A percentile compares a stretch with the other conserved stretches of the same genome.
phyloP scores from a whole-genome alignment of 2,888 invertebrate genomes.

The Rotaria socialis region DNA sequence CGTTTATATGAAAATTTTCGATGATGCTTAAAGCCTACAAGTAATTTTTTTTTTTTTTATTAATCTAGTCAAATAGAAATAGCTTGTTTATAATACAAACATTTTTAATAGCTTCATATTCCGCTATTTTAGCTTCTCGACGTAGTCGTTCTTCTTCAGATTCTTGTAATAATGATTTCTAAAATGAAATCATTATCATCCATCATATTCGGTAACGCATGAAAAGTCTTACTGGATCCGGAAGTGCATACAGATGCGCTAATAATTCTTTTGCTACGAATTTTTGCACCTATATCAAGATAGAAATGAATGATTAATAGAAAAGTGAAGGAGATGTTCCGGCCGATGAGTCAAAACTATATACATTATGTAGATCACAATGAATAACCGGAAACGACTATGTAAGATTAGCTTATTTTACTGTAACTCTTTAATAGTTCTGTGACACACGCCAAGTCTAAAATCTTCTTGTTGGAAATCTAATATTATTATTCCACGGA shows the following conservation, averaged over 20 bases:
- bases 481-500: no score
- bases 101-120: conserved; percentile 3
- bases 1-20: neutral
- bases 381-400: no score
- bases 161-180: conserved; percentile 19
- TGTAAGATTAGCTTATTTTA: no score
- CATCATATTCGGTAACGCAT: neutral
- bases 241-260: conserved; percentile 11
- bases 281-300: neutral
- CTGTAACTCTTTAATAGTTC: no score
- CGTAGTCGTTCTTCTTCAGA: conserved; percentile 2
- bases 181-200: neutral
- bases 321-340: no score
- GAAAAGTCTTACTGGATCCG: neutral
- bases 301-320: neutral
- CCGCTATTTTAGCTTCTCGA: neutral
- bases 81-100: neutral
- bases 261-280: conserved; percentile 20
- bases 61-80: neutral
- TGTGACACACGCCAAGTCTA: no score
- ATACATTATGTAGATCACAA: no score
- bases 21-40: neutral
- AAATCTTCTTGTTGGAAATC: no score
- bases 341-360: no score
- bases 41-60: neutral